phyloP scores from a whole-genome alignment of 2,888 invertebrate genomes.

The Coleophora flavipennella region DNA sequence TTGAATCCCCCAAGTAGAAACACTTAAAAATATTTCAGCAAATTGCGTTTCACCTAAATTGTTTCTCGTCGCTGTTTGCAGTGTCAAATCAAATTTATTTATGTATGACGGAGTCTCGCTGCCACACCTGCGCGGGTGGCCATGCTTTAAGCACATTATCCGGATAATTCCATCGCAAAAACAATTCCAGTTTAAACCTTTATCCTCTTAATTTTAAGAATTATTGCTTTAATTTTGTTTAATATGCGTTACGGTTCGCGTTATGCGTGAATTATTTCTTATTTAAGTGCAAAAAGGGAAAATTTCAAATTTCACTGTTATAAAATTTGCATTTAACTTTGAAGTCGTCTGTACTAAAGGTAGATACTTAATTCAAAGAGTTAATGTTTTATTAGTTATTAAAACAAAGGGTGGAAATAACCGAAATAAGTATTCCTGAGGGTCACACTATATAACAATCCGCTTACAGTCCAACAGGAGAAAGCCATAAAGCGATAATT shows the following conservation, averaged over 20 bases:
- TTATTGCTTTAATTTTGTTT: too few relatives aligned
- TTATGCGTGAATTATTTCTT: too few relatives aligned
- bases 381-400: too few relatives aligned
- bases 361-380: too few relatives aligned
- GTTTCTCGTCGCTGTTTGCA: slow-evolving; percentile 42
- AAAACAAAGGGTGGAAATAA: too few relatives aligned
- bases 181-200: slow-evolving; percentile 22
- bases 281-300: too few relatives aligned
- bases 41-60: slow-evolving; percentile 31
- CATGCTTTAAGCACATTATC: slow-evolving; percentile 32
- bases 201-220: slow-evolving; percentile 17
- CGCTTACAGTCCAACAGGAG: slow-evolving; percentile 26
- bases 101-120: slow-evolving; percentile 55
- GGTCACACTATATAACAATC: slow-evolving; percentile 22
- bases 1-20: slow-evolving; percentile 9
- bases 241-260: too few relatives aligned
- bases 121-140: slow-evolving; percentile 50
- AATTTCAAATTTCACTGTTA: too few relatives aligned
- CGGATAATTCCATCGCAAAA: slow-evolving; percentile 33
- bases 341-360: too few relatives aligned
- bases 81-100: slow-evolving; percentile 66
- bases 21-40: slow-evolving; percentile 19
- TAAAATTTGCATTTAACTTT: too few relatives aligned
- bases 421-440: too few relatives aligned
- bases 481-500: slow-evolving; percentile 43